Conservation (phyloP, 2,888 invertebrate species). For the Gastrophysa polygoni region DNA sequence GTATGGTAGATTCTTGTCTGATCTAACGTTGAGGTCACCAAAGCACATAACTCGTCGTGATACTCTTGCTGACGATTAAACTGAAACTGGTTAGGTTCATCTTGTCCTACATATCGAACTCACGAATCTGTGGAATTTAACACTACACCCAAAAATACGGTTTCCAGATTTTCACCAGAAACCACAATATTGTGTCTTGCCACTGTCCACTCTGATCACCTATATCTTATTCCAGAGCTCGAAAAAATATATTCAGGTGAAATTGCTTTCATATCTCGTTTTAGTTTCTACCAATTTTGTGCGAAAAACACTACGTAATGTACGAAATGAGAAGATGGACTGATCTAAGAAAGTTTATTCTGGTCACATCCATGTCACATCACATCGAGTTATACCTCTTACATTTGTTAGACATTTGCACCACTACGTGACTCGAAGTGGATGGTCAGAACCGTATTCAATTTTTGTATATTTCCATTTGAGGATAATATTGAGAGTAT, state of each 20-base stretch:
- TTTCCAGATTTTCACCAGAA: neutral
- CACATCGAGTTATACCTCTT: constrained; percentile 1
- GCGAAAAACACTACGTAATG: neutral
- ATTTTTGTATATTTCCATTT: no score
- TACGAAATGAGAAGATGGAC: constrained; percentile 3
- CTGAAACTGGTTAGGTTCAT: neutral
- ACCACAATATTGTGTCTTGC: no score
- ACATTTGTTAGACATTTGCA: constrained; percentile 24
- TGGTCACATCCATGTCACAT: constrained; percentile 16
- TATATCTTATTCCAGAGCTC: no score
- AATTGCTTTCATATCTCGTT: neutral
- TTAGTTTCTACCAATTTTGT: neutral
- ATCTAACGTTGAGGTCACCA: constrained; percentile 24
- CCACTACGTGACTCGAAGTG: constrained; percentile 28
- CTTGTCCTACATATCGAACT: constrained; percentile 10
- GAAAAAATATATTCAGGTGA: no score
- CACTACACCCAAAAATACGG: no score
- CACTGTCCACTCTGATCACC: no score
- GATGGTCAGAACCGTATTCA: constrained; percentile 17
- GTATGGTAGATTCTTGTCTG: constrained; percentile 3
- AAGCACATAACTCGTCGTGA: neutral
- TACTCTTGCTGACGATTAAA: neutral
- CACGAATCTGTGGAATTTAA: neutral
- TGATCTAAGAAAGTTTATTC: constrained; percentile 15
- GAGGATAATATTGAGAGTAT: no score